A percentile compares a stretch with the other conserved stretches of the same genome.
Evolutionary conservation across 2,113 vertebrate genomes (phyloP).

Genomic region (Centropus unirufus): DNA sequence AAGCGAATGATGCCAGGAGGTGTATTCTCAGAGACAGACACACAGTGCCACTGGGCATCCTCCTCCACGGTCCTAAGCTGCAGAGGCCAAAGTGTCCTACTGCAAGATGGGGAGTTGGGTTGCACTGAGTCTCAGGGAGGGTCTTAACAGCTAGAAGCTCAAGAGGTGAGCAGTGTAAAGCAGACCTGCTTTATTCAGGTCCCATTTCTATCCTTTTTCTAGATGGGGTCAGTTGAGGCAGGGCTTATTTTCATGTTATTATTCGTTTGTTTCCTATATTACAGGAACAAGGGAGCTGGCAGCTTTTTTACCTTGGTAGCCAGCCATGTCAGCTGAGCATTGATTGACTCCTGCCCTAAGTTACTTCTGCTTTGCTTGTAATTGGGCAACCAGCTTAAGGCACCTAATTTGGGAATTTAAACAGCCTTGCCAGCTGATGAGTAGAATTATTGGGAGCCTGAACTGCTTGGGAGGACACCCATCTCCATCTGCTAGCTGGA

Average conservation of each 20-base stretch:
- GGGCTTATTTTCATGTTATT: background rate
- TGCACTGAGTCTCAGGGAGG: background rate
- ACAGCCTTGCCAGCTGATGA: background rate
- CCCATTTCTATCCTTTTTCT: background rate
- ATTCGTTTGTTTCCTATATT: background rate
- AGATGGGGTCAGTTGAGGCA: background rate
- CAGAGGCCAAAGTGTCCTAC: background rate
- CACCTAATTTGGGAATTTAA: background rate
- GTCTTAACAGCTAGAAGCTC: background rate
- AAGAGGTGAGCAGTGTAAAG: background rate
- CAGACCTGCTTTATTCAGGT: background rate
- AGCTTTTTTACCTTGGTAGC: background rate
- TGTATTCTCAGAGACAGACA: background rate
- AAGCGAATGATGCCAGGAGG: background rate
- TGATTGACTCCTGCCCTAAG: background rate
- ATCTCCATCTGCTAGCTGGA: background rate
- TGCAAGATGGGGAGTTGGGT: background rate
- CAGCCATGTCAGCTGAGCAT: background rate
- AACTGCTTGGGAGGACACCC: background rate
- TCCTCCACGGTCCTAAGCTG: fast-evolving
- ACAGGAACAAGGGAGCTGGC: background rate
- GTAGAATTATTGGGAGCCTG: background rate
- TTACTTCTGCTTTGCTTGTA: background rate
- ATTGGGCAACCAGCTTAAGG: background rate
- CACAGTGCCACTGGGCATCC: background rate